phyloP scores from a whole-genome alignment of 2,113 vertebrate species.

The Heloderma charlesbogerti region DNA sequence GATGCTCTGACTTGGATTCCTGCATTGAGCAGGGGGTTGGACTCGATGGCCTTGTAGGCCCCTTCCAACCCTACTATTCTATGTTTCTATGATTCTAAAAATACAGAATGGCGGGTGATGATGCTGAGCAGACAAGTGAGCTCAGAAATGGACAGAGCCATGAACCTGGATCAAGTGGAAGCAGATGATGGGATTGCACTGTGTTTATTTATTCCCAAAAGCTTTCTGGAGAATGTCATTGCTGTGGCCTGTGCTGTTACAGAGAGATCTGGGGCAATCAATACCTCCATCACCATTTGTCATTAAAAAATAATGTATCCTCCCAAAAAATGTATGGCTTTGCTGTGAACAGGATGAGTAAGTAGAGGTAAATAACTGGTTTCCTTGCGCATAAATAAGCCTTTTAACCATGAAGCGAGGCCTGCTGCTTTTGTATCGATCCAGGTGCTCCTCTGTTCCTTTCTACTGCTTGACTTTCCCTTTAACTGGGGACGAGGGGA shows the following conservation, averaged over 20 bases:
- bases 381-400: conserved; percentile 6
- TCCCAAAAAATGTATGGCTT: conserved; percentile 19
- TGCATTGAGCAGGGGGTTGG: too few species aligned
- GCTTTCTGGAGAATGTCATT: background rate
- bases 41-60: too few species aligned
- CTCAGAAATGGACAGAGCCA: background rate
- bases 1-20: too few species aligned
- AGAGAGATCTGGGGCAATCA: conserved; percentile 59
- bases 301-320: conserved; percentile 42
- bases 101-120: background rate
- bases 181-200: background rate
- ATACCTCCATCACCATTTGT: conserved; percentile 37
- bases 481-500: background rate
- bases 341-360: conserved; percentile 5
- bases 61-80: too few species aligned
- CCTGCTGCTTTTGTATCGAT: conserved; percentile 20
- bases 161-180: background rate
- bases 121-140: background rate
- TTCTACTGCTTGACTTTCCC: background rate
- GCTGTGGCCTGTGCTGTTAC: conserved; percentile 29
- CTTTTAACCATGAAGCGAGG: conserved; percentile 23
- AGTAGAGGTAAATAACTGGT: conserved; percentile 35
- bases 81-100: too few species aligned
- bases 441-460: background rate
- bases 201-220: conserved; percentile 7